Percentiles rank a stretch among this genome's conserved stretches.
These are phyloP conservation scores for Eristalis arbustorum DNA, from an alignment of 2,888 invertebrate species.

Conservation along the genomic window DNA sequence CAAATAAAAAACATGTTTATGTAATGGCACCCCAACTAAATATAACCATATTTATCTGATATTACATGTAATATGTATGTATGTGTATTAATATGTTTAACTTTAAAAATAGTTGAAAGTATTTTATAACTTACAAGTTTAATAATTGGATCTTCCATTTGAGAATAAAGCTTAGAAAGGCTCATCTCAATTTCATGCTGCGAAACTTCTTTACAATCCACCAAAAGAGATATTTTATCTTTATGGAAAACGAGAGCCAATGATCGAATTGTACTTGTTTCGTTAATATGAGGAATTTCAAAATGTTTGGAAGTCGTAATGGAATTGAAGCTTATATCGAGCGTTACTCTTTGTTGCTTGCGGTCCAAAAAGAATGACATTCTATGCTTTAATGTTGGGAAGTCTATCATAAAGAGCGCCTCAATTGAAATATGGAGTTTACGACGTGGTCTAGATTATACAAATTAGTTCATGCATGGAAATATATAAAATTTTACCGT, in stretches of 20 bases:
- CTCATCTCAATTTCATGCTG: constrained; percentile 79
- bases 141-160: constrained; percentile 80
- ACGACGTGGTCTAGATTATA: constrained; percentile 77
- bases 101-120: too few relatives aligned
- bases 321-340: constrained; percentile 79
- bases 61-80: too few relatives aligned
- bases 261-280: constrained; percentile 80
- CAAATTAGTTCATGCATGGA: neutral
- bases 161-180: constrained; percentile 78
- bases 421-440: constrained; percentile 80
- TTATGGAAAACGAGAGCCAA: constrained; percentile 79
- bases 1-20: neutral
- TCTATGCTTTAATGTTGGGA: constrained; percentile 79
- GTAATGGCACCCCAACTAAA: too few relatives aligned
- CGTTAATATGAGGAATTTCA: constrained; percentile 79
- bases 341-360: constrained; percentile 78
- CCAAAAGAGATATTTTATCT: constrained; percentile 77
- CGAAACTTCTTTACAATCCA: constrained; percentile 79
- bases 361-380: constrained; percentile 80
- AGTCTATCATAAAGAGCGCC: constrained; percentile 80
- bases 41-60: too few relatives aligned
- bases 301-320: constrained; percentile 79
- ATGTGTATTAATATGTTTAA: too few relatives aligned
- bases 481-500: constrained; percentile 74
- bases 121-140: constrained; percentile 78